A percentile compares a stretch with the other conserved stretches of the same genome.
Evolutionary conservation across 2,113 vertebrate species (phyloP).

Genomic region (Burhinus oedicnemus): DNA sequence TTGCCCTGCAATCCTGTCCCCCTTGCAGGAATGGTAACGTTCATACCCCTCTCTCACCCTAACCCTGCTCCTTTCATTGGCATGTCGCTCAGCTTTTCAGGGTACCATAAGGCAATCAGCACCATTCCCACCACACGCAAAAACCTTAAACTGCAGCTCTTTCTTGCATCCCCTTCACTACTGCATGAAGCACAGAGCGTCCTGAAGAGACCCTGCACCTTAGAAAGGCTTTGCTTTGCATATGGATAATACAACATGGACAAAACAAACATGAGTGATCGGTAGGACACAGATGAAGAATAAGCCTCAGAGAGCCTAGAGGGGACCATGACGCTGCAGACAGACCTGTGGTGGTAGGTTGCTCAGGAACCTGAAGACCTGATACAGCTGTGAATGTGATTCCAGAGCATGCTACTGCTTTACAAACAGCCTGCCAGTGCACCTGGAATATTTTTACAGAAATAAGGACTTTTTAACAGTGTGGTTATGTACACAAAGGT

Average conservation of each 20-base stretch:
- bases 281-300: background rate
- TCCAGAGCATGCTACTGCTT: background rate
- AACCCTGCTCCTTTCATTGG: background rate
- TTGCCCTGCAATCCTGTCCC: background rate
- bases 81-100: background rate
- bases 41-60: background rate
- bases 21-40: background rate
- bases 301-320: background rate
- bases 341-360: background rate
- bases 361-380: background rate
- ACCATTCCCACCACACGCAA: background rate
- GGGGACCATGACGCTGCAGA: background rate
- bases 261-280: background rate
- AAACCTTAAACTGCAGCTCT: background rate
- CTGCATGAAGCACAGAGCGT: background rate
- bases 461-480: background rate
- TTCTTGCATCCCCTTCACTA: background rate
- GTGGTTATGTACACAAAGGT: background rate
- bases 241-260: rapidly evolving
- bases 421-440: background rate
- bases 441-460: background rate
- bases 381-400: background rate
- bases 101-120: background rate
- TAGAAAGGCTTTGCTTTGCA: background rate
- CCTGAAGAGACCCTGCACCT: background rate